Evolutionary conservation across 2,888 invertebrate species (phyloP).

Genomic region (Dicranocentrus wangi): DNA sequence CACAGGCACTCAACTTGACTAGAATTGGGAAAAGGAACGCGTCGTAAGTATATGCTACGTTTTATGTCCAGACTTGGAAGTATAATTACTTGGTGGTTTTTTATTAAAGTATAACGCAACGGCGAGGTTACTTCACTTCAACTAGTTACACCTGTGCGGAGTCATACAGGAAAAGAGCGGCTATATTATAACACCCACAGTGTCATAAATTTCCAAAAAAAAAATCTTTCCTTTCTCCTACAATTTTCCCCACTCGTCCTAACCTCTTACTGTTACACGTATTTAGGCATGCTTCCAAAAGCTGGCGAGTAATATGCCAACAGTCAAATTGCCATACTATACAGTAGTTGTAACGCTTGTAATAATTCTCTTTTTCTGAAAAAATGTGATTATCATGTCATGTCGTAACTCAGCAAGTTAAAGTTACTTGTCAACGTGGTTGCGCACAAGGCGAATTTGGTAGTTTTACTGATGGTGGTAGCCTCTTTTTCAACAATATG

Average conservation of each 20-base stretch:
- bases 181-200: conserved; percentile 53
- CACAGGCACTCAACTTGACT: too few species aligned
- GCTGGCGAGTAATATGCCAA: too few species aligned
- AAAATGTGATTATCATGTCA: conserved; percentile 51
- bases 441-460: conserved; percentile 15
- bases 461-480: conserved; percentile 1
- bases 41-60: too few species aligned
- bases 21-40: too few species aligned
- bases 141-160: neutral
- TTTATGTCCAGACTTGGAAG: conserved; percentile 46
- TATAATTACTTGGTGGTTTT: conserved; percentile 29
- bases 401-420: conserved; percentile 54
- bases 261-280: neutral
- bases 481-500: neutral
- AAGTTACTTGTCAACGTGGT: conserved; percentile 42
- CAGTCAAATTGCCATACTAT: too few species aligned
- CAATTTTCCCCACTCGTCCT: conserved; percentile 41
- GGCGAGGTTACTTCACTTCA: neutral
- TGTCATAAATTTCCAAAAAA: conserved; percentile 46
- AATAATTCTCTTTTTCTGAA: conserved; percentile 17
- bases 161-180: neutral
- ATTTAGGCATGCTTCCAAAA: too few species aligned
- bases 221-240: conserved; percentile 25
- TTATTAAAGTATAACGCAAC: neutral
- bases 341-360: neutral